Base-by-base conservation (phyloP, 2,113 vertebrate species). In the Morone chrysops region DNA sequence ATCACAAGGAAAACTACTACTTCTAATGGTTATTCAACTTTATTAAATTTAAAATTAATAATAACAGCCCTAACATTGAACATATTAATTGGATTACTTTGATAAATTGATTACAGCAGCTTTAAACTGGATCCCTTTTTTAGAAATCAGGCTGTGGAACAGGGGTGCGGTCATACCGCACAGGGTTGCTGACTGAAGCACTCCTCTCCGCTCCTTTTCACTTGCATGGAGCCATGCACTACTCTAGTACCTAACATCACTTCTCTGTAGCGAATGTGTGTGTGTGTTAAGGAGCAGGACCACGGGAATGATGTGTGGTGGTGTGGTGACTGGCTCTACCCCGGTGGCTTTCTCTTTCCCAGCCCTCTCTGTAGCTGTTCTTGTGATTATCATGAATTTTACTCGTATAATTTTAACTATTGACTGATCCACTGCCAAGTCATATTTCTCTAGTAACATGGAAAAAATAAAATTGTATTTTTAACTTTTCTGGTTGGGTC, bases 341-440 rank as follows among this genome's bases (percentile, higher is more conserved):
- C 87, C 69, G 80, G 82, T 81, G 84, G 81, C 69, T 81, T 78
- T 61, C 73, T 78, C 73, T 56, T 75, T 84, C 78, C 67, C 81
- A 81, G 78, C 67, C 38, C n/a, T 69, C 77, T 48, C 51, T 53
- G 31, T 47, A 74, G 70, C 70, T 73, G 69, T 72, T 85, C 77
- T 85, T 85, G 80, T 87, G 72, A 89, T 91, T 60, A 78, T 65
- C 71, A 17, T 59, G 54, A 62, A 70, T 78, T 87, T 85, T 45
- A 63, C 84, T 75, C 45, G 4, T 36, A 61, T 73, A 63, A 84
- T 78, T 81, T 76, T 7, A 83, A 80, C 74, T 61, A 40, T 7
- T 12, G 67, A 79, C 73, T 75, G 70, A 83, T 77, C 85, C n/a
- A 2, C 36, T 17, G 54, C 82, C 79, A 80, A 22, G 63, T 83